A percentile compares a stretch with the other conserved stretches of the same genome.
Conservation (phyloP, 2,113 vertebrate species). For the Heterocephalus glaber region DNA sequence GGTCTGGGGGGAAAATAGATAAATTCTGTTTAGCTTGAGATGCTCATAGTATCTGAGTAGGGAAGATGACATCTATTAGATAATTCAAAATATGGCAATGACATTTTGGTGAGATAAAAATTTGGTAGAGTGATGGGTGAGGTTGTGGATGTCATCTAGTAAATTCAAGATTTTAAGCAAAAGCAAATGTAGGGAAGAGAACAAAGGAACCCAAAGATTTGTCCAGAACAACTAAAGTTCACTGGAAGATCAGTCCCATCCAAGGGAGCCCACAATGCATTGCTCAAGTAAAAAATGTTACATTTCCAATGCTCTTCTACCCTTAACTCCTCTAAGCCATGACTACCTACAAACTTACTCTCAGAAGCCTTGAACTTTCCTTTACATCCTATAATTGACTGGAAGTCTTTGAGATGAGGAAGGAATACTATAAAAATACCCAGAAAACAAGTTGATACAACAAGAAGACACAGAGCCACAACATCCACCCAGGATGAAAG, state of each 20-base stretch:
- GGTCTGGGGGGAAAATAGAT: not conserved
- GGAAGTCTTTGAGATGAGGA: not conserved
- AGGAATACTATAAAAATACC: not conserved
- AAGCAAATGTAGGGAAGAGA: not conserved
- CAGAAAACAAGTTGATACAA: not conserved
- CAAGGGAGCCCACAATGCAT: rapidly evolving
- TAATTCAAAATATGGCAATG: not conserved
- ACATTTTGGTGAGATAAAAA: not conserved
- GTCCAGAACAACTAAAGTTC: not conserved
- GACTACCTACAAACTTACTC: not conserved
- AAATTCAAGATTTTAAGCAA: not conserved
- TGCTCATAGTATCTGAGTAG: not conserved
- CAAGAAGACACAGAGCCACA: not conserved
- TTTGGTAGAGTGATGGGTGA: not conserved
- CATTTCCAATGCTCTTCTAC: not conserved
- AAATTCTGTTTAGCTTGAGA: not conserved
- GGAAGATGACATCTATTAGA: not conserved
- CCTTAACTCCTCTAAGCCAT: not conserved
- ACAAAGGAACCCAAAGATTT: not conserved
- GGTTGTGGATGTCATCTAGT: not conserved
- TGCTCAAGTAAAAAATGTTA: not conserved
- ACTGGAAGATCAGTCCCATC: not conserved
- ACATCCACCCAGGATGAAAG: not conserved
- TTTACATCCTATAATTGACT: not conserved
- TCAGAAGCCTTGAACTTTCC: not conserved